phyloP scores from a whole-genome alignment of 2,113 vertebrate genomes.

The Microcebus jonahi region DNA sequence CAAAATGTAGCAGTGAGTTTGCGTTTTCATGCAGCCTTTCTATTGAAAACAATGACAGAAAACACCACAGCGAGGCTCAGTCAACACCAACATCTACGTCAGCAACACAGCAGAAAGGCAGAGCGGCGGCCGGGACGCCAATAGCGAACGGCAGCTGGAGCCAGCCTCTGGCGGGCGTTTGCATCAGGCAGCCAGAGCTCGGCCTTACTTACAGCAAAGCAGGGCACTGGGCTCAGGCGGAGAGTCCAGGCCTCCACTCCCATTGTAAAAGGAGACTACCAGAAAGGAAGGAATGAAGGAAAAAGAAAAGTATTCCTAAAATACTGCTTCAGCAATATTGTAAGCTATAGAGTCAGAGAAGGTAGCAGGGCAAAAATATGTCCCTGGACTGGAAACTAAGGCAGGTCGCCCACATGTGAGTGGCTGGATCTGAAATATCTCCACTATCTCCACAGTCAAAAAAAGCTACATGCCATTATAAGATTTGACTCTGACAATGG shows the following conservation, averaged over 20 bases:
- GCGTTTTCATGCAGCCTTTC: background rate
- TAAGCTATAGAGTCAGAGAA: background rate
- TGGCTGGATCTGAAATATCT: no score
- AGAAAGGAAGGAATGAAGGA: no score
- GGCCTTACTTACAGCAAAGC: no score
- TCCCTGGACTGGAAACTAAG: background rate
- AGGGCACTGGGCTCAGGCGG: rapidly evolving
- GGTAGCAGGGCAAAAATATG: background rate
- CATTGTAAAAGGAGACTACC: background rate
- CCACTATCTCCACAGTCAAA: no score
- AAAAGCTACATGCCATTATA: no score
- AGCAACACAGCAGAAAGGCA: background rate
- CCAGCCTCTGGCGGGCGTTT: background rate
- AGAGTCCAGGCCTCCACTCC: rapidly evolving
- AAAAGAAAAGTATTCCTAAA: background rate
- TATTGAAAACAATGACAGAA: background rate
- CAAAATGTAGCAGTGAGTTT: background rate
- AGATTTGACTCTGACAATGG: background rate
- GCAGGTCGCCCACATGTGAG: background rate
- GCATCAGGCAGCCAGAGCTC: background rate
- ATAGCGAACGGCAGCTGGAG: background rate
- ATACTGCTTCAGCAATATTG: background rate
- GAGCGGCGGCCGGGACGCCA: background rate
- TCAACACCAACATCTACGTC: background rate
- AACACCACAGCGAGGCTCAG: no score